These are phyloP conservation scores for Leuctra nigra DNA, from an alignment of 2,888 invertebrate species.

Conservation along the genomic window DNA sequence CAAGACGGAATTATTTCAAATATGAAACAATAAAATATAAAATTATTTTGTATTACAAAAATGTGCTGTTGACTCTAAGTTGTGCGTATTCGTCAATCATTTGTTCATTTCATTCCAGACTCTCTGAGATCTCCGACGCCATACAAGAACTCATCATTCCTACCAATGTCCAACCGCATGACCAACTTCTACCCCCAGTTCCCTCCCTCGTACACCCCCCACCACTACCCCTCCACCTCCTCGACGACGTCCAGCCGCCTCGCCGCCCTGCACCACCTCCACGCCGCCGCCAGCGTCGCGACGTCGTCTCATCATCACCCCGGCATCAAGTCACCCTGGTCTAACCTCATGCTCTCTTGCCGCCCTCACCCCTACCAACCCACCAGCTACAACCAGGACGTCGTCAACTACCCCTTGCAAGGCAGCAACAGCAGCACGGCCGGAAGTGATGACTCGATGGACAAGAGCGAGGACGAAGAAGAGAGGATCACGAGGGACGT, in stretches of 20 bases:
- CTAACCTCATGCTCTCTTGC: conserved; percentile 52
- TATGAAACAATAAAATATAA: too few species aligned
- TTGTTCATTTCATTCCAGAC: too few species aligned
- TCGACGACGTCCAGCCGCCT: conserved; percentile 46
- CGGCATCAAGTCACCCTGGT: conserved; percentile 45
- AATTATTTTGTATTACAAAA: too few species aligned
- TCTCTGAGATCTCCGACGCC: too few species aligned
- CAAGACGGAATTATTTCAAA: too few species aligned
- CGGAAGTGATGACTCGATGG: conserved; percentile 53
- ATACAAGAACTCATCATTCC: not conserved
- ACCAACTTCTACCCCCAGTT: conserved; percentile 24
- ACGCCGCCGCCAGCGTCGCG: conserved; percentile 20
- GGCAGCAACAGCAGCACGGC: conserved; percentile 35
- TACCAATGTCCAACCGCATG: not conserved
- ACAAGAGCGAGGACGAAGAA: conserved; percentile 43
- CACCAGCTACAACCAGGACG: conserved; percentile 33
- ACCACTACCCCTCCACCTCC: conserved; percentile 46
- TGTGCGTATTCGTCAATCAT: too few species aligned
- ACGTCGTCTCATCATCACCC: conserved; percentile 8
- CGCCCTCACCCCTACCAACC: conserved; percentile 39
- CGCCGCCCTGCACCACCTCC: conserved; percentile 41
- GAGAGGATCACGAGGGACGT: conserved; percentile 35
- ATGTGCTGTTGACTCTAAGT: too few species aligned
- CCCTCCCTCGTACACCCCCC: conserved; percentile 47
- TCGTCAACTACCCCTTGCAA: conserved; percentile 33